Evolutionary conservation across 37 sponge, comb jelly and placozoan species (phyloP), one percentile per base, ranked within the genome.

Genomic region (Amphimedon queenslandica): DNA sequence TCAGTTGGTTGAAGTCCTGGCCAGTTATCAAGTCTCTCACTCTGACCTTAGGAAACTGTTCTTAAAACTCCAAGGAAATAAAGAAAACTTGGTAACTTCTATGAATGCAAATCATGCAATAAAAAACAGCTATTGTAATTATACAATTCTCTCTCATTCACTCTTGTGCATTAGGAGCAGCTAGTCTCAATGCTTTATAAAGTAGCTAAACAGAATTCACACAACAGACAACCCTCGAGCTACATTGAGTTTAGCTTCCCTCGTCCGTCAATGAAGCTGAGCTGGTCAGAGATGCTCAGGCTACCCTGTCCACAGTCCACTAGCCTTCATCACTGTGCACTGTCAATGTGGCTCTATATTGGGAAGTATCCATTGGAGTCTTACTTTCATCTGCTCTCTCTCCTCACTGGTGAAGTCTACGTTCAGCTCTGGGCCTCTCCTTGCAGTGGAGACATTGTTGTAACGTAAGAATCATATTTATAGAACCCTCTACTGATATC

Each of bases 331-430:
- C 61, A 71, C 4, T 70, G 83, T 30, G 72, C 76, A 63, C 32
- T 84, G 58, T 84, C 90, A 41, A 32, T 81, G 53, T 90, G 90
- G 90, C 63, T 90, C 55, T 84, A 60, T 37, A 73, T 84, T 32
- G 28, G 16, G 23, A 84, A 80, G 64, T 77, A 84, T 67, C 65
- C 42, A 21, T 29, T 74, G 38, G 35, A 43, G 20, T 67, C 78
- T 3, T 64, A 28, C 40, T 39, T 84, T 51, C 85, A 84, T 34
- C 63, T 90, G n/a, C 40, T 84, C 56, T 68, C 71, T 11, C 69
- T 79, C 64, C 68, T 70, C 57, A 77, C 72, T 42, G 74, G 73
- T 13, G 40, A 37, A 4, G 40, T 30, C 64, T 90, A 58, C 73
- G 40, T 84, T 18, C 85, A 90, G 64, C 16, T 90, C 6, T 90